Evolutionary conservation across 2,113 vertebrate genomes (phyloP).

Genomic region (Mastomys coucha): DNA sequence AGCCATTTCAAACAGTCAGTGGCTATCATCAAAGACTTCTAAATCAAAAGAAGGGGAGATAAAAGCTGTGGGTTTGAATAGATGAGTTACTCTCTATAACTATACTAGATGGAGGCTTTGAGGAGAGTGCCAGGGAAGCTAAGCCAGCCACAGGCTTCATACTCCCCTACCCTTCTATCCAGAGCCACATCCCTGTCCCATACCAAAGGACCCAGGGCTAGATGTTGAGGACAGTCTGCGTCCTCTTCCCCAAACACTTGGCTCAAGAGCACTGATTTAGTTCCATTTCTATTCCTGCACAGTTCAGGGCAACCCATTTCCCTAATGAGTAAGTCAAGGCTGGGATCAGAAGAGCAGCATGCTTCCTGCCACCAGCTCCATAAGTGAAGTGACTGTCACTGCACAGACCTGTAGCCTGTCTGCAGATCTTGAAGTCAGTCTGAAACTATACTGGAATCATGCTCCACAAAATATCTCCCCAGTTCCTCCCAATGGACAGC

Average conservation of each 20-base stretch:
- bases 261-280: background rate
- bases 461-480: background rate
- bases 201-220: no score
- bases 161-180: background rate
- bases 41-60: slow-evolving; percentile 26
- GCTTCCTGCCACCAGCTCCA: background rate
- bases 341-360: background rate
- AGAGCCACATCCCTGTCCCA: background rate
- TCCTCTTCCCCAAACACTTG: background rate
- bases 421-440: background rate
- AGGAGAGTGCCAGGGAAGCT: background rate
- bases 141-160: background rate
- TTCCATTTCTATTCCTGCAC: background rate
- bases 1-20: background rate
- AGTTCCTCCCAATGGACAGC: background rate
- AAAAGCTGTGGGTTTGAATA: slow-evolving; percentile 23
- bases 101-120: background rate
- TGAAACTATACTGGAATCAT: background rate
- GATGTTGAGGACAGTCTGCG: background rate
- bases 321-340: background rate
- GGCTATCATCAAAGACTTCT: slow-evolving; percentile 25
- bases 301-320: background rate
- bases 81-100: slow-evolving; percentile 7
- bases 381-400: background rate
- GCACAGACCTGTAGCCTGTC: background rate